These are phyloP conservation scores for Hylyphantes graminicola DNA, from an alignment of 1,140 invertebrate genomes.

Conservation along the genomic window DNA sequence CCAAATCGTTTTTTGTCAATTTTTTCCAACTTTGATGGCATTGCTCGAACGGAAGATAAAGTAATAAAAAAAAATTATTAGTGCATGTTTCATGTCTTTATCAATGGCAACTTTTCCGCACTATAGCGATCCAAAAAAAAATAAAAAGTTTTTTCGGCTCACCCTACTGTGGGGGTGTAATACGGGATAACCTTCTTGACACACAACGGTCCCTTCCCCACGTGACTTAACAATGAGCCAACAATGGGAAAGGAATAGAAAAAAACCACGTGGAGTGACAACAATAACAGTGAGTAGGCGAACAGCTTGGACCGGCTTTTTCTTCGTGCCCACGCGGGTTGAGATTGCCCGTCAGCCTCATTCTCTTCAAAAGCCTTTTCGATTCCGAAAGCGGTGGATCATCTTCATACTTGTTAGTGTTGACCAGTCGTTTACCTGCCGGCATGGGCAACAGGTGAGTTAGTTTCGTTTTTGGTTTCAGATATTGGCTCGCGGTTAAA, in stretches of 20 bases:
- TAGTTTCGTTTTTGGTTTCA: conserved; percentile 7
- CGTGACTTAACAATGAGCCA: background rate
- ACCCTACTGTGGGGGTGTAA: background rate
- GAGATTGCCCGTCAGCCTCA: conserved; percentile 16
- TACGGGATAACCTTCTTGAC: background rate
- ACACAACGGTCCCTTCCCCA: background rate
- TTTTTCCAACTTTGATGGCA: too few species aligned
- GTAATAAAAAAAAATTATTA: too few species aligned
- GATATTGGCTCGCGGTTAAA: too few species aligned
- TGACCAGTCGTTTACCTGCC: background rate
- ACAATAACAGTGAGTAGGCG: conserved; percentile 35
- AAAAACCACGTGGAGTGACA: conserved; percentile 33
- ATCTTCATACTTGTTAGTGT: conserved; percentile 12
- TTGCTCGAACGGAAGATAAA: too few species aligned
- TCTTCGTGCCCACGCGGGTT: conserved; percentile 33
- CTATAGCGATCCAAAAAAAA: too few species aligned
- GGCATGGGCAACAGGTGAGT: conserved; percentile 17
- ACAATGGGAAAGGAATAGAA: background rate
- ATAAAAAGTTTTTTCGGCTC: too few species aligned
- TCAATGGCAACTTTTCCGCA: too few species aligned
- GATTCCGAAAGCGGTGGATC: background rate
- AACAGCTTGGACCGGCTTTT: conserved; percentile 39
- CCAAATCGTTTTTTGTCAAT: too few species aligned
- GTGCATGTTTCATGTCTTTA: too few species aligned
- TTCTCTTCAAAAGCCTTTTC: conserved; percentile 13